Evolutionary conservation across 2,888 invertebrate species (phyloP).

Genomic region (Camponotus fellah): DNA sequence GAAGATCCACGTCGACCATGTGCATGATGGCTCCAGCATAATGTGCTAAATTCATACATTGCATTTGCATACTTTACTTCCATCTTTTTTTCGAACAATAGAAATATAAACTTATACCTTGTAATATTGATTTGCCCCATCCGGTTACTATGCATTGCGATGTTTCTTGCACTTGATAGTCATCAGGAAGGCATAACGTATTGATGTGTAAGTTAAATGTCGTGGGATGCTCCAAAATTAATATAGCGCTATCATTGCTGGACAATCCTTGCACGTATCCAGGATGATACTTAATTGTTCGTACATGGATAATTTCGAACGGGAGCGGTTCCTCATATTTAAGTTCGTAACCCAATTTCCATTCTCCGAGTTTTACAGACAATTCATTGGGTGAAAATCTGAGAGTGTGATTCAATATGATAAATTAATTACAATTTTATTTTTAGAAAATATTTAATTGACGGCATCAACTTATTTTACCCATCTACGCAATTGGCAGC

Average conservation of each 20-base stretch:
- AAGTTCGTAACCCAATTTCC: slow-evolving; percentile 92
- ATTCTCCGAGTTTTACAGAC: slow-evolving; percentile 93
- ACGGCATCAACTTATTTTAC: slow-evolving; percentile 86
- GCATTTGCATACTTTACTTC: slow-evolving; percentile 2
- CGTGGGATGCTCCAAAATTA: slow-evolving; percentile 88
- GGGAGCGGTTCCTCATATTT: slow-evolving; percentile 91
- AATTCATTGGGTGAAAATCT: slow-evolving; percentile 90
- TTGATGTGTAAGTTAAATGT: slow-evolving; percentile 91
- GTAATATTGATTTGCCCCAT: slow-evolving; percentile 93
- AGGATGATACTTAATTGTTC: slow-evolving; percentile 91
- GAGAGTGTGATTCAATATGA: background rate
- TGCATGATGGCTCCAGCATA: slow-evolving; percentile 92
- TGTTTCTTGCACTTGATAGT: slow-evolving; percentile 66
- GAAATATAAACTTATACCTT: slow-evolving; percentile 87
- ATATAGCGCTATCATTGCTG: slow-evolving; percentile 91
- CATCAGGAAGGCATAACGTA: slow-evolving; percentile 89
- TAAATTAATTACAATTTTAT: background rate
- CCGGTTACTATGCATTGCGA: slow-evolving; percentile 92
- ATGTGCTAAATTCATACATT: slow-evolving; percentile 87
- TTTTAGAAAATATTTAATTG: background rate
- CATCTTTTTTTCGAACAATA: background rate
- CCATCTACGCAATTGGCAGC: slow-evolving; percentile 93
- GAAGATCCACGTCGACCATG: slow-evolving; percentile 89
- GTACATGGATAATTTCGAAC: slow-evolving; percentile 92
- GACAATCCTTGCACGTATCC: slow-evolving; percentile 88